Conservation (phyloP, 2,113 vertebrate genomes). For the Columbina picui region DNA sequence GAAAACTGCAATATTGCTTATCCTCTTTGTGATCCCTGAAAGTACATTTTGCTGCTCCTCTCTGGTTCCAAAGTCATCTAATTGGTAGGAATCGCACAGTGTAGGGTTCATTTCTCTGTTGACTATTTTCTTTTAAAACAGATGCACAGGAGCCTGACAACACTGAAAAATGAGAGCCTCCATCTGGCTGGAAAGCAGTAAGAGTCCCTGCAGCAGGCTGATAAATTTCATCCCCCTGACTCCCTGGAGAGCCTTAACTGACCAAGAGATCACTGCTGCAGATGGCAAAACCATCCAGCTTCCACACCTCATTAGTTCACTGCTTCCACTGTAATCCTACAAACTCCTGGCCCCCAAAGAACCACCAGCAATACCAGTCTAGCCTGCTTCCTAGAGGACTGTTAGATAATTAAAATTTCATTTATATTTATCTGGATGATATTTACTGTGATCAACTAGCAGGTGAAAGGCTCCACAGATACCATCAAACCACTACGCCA, state of each 20-base stretch:
- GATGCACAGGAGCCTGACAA: background rate
- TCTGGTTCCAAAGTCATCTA: background rate
- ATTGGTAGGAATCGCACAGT: background rate
- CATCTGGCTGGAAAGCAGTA: background rate
- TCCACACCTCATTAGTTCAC: background rate
- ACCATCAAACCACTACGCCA: background rate
- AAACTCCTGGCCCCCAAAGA: background rate
- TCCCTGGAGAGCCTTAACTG: background rate
- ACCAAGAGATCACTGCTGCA: background rate
- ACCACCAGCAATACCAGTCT: background rate
- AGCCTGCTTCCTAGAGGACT: background rate
- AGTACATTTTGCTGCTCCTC: background rate
- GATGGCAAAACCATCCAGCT: background rate
- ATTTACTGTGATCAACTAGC: background rate
- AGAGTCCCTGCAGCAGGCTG: background rate
- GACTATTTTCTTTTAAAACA: background rate
- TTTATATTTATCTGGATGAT: background rate
- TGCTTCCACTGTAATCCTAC: background rate
- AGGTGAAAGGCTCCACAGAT: background rate
- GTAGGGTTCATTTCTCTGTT: background rate
- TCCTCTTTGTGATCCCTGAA: background rate
- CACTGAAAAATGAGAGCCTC: background rate
- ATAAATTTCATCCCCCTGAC: background rate
- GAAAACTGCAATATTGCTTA: background rate
- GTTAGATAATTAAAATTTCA: background rate